Base-by-base conservation (phyloP, 2,113 vertebrate species). In the Eulacestoma nigropectus region DNA sequence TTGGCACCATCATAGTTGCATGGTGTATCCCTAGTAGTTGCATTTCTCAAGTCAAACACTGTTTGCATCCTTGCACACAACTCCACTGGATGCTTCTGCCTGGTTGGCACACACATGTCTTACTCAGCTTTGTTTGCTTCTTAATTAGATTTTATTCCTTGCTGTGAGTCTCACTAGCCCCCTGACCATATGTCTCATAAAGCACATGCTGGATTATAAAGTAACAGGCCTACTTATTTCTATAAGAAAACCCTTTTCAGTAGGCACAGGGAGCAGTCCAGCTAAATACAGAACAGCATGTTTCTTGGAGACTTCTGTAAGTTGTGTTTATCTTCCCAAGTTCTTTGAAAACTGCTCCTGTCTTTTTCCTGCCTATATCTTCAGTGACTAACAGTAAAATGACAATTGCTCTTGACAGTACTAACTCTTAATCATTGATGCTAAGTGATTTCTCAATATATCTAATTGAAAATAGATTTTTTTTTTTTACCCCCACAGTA, bases 81-180 rank as follows among this genome's bases (percentile, higher is more conserved):
- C 49, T 73, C n/a, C 55, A 20, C 41, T 65, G 70, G 82, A 80
- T 67, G 50, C 18, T 86, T 44, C 79, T 93, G 63, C 29, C 53
- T 86, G 42, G 9, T 53, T 1, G 3, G 80, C n/a, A 39, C n/a
- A 53, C 46, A n/a, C 7, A 9, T 50, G 79, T 35, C 83, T 93
- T 70, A 92, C 68, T 88, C 75, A 78, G 72, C 46, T 92, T 84
- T 85, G 41, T 80, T 88, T 95, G 37, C 39, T 70, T 90, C 35
- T 88, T 89, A 84, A 59, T 81, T 74, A 77, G 35, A 37, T 75
- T 84, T 92, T 78, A 50, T 91, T 84, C 47, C 47, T 94, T 64
- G 22, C 68, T 87, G 37, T 67, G 80, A 90, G 52, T 83, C 53
- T 89, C 80, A 37, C 65, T 87, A 89, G 47, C 55, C 65, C 44